phyloP scores from a whole-genome alignment of 2,113 vertebrate genomes.

The Plecturocebus donacophilus region DNA sequence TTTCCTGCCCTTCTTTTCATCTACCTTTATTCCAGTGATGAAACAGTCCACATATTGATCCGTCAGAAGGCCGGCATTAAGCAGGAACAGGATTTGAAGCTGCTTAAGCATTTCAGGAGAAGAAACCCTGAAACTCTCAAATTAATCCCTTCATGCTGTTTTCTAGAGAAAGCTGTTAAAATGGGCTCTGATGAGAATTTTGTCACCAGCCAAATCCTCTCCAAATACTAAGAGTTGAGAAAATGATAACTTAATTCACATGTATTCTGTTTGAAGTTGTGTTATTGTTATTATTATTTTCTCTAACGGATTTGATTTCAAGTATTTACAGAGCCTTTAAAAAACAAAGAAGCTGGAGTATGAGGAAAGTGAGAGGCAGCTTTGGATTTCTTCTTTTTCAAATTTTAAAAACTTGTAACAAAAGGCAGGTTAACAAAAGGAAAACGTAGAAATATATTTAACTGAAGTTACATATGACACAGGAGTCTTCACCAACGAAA shows the following conservation, averaged over 20 bases:
- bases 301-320: background rate
- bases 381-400: background rate
- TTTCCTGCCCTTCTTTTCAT: background rate
- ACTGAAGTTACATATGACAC: background rate
- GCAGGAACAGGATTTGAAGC: conserved; percentile 16
- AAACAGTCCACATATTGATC: conserved; percentile 8
- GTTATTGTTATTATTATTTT: background rate
- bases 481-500: background rate
- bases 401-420: background rate
- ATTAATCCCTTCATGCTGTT: conserved; percentile 48
- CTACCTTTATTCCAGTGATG: background rate
- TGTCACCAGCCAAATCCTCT: conserved; percentile 38
- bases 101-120: conserved; percentile 52
- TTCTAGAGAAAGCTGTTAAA: conserved; percentile 6
- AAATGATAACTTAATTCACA: conserved; percentile 30
- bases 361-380: background rate
- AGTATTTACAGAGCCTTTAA: background rate
- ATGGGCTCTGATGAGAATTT: conserved; percentile 6
- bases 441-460: background rate
- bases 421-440: background rate
- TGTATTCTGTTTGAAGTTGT: conserved; percentile 18
- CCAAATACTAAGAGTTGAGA: conserved; percentile 30
- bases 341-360: background rate
- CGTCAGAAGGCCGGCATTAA: conserved; percentile 23
- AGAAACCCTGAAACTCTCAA: conserved; percentile 40